These are phyloP conservation scores for Caenorhabditis auriculariae DNA, from an alignment of 2,888 invertebrate genomes.

Conservation along the genomic window DNA sequence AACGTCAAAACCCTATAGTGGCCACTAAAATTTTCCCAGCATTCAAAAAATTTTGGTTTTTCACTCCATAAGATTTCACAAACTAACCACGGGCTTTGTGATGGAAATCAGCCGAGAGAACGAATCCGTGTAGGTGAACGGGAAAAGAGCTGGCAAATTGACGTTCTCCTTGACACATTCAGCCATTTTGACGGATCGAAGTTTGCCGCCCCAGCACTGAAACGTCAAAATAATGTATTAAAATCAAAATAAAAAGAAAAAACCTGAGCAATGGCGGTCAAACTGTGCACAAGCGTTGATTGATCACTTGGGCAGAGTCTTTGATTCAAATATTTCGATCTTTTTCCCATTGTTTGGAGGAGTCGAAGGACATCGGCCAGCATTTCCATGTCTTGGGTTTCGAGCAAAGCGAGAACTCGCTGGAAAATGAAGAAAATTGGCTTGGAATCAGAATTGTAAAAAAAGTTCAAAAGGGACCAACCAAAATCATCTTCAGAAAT, in stretches of 20 bases:
- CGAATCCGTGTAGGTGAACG: slow-evolving; percentile 31
- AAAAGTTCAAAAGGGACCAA: too few relatives aligned
- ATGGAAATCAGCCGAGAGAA: slow-evolving; percentile 17
- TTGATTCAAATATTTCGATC: slow-evolving; percentile 49
- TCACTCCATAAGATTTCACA: not conserved
- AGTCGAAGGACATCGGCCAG: slow-evolving; percentile 50
- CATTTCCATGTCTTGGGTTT: slow-evolving; percentile 44
- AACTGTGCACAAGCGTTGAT: slow-evolving; percentile 32
- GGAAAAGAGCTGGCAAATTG: slow-evolving; percentile 30
- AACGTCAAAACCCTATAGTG: not conserved
- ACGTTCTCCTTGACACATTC: slow-evolving; percentile 31
- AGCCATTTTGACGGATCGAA: slow-evolving; percentile 47
- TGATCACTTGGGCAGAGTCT: slow-evolving; percentile 34
- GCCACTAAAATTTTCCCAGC: too few relatives aligned
- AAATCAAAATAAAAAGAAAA: not conserved
- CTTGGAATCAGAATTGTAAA: not conserved
- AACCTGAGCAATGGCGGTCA: slow-evolving; percentile 49
- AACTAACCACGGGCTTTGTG: slow-evolving; percentile 20
- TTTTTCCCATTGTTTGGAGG: slow-evolving; percentile 53
- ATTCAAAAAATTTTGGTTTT: too few relatives aligned
- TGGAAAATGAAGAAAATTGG: slow-evolving; percentile 15
- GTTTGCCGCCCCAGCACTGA: slow-evolving; percentile 50
- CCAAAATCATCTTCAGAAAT: slow-evolving; percentile 3
- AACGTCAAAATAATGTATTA: slow-evolving; percentile 5
- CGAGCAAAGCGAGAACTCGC: slow-evolving; percentile 48